A percentile compares a stretch with the other conserved stretches of the same genome.
Conservation (phyloP, 2,888 invertebrate species). For the Noctua janthe region DNA sequence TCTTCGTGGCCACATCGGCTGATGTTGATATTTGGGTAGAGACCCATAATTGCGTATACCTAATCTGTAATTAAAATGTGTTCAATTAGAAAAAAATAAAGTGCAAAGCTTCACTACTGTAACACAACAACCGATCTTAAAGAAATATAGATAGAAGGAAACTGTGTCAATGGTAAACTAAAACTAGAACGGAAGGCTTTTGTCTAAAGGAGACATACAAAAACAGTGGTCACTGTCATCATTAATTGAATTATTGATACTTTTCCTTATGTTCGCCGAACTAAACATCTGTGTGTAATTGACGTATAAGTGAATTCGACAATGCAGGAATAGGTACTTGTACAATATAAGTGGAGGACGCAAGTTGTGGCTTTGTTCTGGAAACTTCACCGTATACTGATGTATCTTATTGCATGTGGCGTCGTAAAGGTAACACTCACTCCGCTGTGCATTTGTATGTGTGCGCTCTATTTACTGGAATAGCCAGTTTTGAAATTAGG, state of each 20-base stretch:
- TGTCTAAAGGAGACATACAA: neutral
- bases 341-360: conserved; percentile 80
- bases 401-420: conserved; percentile 85
- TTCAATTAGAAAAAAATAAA: neutral
- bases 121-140: neutral
- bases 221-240: neutral
- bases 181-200: too few species aligned
- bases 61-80: neutral
- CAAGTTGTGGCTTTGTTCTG: conserved; percentile 87
- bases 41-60: neutral
- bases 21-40: neutral
- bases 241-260: neutral
- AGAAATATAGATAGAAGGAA: too few species aligned
- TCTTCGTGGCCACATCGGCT: neutral
- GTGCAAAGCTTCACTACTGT: neutral
- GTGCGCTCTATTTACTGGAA: conserved; percentile 42
- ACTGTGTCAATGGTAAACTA: neutral
- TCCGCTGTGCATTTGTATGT: conserved; percentile 65
- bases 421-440: conserved; percentile 73
- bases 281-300: conserved; percentile 71
- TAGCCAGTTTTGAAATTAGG: conserved; percentile 20
- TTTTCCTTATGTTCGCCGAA: conserved; percentile 1
- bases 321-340: conserved; percentile 83
- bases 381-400: conserved; percentile 83
- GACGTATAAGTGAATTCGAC: conserved; percentile 86